Conservation (phyloP, 2,888 invertebrate genomes). For the Melanchra persicariae region DNA sequence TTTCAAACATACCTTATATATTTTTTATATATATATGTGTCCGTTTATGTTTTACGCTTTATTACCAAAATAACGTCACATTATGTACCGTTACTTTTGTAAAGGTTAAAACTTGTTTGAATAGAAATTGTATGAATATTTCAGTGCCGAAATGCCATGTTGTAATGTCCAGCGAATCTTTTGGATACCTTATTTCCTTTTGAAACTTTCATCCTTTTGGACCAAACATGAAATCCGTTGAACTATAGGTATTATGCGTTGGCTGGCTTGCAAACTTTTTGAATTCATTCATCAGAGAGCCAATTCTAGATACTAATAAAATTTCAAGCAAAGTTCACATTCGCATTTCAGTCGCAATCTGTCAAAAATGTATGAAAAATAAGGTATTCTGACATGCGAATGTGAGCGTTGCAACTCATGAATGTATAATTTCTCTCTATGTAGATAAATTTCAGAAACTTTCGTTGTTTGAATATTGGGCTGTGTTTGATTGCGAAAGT, state of each 20-base stretch:
- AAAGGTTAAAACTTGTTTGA: not conserved
- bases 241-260: not conserved
- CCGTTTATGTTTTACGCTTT: not conserved
- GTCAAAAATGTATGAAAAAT: too few relatives aligned
- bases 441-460: conserved; percentile 17
- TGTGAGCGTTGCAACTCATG: too few relatives aligned
- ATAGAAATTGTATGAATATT: conserved; percentile 19
- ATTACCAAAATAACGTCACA: conserved; percentile 7
- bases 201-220: not conserved
- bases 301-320: too few relatives aligned
- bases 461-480: conserved; percentile 23
- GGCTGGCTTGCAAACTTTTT: not conserved
- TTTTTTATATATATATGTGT: too few relatives aligned
- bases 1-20: not conserved
- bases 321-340: too few relatives aligned
- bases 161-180: not conserved
- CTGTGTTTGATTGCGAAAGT: conserved; percentile 54
- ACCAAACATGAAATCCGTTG: conserved; percentile 11
- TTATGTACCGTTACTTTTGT: not conserved
- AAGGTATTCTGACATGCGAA: too few relatives aligned
- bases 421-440: not conserved
- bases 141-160: not conserved
- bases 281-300: not conserved
- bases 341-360: too few relatives aligned
- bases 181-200: not conserved